Evolutionary conservation across 1,140 invertebrate genomes (phyloP).

Genomic region (Wasmannia auropunctata): DNA sequence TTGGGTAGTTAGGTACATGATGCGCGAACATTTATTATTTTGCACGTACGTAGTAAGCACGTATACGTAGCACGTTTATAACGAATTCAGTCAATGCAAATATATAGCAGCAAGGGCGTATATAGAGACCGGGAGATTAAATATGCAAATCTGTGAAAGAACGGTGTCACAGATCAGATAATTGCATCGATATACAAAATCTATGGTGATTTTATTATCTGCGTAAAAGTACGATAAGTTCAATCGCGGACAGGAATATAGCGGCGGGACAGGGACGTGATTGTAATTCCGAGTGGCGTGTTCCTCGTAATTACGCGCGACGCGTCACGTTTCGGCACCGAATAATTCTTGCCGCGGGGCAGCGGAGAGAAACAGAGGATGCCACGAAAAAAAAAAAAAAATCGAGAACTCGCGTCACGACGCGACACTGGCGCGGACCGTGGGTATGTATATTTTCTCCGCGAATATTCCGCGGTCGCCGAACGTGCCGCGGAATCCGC

Average conservation of each 20-base stretch:
- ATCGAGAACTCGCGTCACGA: neutral
- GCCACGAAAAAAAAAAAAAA: no score
- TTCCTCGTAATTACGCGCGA: slow-evolving; percentile 41
- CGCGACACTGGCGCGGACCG: neutral
- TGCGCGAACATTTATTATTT: neutral
- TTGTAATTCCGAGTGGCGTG: slow-evolving; percentile 40
- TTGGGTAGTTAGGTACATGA: neutral
- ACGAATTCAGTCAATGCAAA: neutral
- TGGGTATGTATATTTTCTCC: slow-evolving; percentile 38
- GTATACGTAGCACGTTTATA: no score
- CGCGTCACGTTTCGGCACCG: slow-evolving; percentile 56
- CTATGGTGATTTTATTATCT: slow-evolving; percentile 46
- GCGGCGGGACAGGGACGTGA: neutral
- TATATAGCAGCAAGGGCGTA: no score
- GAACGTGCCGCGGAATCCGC: slow-evolving; percentile 58
- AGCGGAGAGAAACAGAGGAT: neutral
- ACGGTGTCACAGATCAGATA: slow-evolving; percentile 14
- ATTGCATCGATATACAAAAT: slow-evolving; percentile 23
- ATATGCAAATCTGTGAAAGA: slow-evolving; percentile 22
- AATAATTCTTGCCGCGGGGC: slow-evolving; percentile 33
- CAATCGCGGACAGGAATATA: slow-evolving; percentile 1
- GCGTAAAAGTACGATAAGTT: slow-evolving; percentile 38
- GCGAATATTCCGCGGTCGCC: slow-evolving; percentile 65
- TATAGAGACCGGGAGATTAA: neutral
- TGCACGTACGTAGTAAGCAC: no score